Conservation (phyloP, 2,888 invertebrate genomes). For the Aphidius colemani region DNA sequence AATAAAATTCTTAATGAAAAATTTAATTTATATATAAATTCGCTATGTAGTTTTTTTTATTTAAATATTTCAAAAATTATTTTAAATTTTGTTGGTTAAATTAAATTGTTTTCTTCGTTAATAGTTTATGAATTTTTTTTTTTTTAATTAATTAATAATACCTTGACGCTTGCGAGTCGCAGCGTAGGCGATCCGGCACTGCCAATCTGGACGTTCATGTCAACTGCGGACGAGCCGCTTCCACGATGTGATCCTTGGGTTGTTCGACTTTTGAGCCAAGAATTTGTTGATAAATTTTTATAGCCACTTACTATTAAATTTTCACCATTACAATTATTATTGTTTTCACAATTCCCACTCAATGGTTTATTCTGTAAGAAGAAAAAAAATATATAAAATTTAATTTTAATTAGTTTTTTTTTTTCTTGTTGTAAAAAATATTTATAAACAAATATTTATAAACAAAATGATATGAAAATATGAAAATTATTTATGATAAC, state of each 20-base stretch:
- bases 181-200: constrained; percentile 62
- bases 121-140: constrained; percentile 1
- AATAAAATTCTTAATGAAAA: too few species aligned
- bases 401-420: background rate
- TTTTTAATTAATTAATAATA: constrained; percentile 33
- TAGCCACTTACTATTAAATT: constrained; percentile 40
- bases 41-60: too few species aligned
- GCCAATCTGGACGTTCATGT: constrained; percentile 64
- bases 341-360: constrained; percentile 47
- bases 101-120: background rate
- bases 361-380: constrained; percentile 51
- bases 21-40: too few species aligned
- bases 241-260: constrained; percentile 29
- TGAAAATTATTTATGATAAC: background rate
- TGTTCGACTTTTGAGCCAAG: constrained; percentile 55
- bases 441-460: too few species aligned
- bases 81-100: too few species aligned
- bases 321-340: constrained; percentile 37
- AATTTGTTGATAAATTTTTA: constrained; percentile 51
- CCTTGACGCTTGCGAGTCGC: constrained; percentile 60
- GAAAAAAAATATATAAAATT: constrained; percentile 15
- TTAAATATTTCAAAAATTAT: too few species aligned
- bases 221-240: constrained; percentile 55
- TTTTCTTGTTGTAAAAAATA: too few species aligned
- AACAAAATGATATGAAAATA: too few species aligned